These are phyloP conservation scores for Thalassarche chlororhynchos DNA, from an alignment of 2,113 vertebrate species.

Conservation along the genomic window DNA sequence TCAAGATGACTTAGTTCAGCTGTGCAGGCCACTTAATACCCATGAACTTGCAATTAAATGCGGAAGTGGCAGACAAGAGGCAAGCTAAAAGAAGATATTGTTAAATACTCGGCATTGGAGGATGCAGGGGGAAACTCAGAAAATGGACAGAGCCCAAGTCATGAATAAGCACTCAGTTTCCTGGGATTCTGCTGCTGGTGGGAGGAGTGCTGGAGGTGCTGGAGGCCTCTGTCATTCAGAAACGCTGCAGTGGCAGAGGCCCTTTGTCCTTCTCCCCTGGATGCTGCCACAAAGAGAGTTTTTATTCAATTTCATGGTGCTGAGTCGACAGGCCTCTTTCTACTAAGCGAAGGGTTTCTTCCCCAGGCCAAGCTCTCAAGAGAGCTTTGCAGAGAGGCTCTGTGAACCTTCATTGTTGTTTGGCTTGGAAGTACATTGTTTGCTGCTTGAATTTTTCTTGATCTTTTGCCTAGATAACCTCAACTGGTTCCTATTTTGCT, in stretches of 20 bases:
- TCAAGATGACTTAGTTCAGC: slow-evolving; percentile 73
- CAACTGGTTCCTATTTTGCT: slow-evolving; percentile 26
- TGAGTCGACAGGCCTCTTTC: slow-evolving; percentile 74
- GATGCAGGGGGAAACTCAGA: slow-evolving; percentile 57
- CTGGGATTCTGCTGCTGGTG: slow-evolving; percentile 62
- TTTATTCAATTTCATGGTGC: slow-evolving; percentile 86
- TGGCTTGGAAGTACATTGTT: slow-evolving; percentile 54
- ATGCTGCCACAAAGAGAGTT: slow-evolving; percentile 83
- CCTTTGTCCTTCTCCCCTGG: slow-evolving; percentile 85
- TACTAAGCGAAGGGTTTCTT: not conserved
- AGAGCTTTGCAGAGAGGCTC: slow-evolving; percentile 55
- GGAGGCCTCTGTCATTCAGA: slow-evolving; percentile 76
- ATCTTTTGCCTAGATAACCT: slow-evolving; percentile 61
- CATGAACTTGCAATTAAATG: slow-evolving; percentile 87
- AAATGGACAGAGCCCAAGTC: slow-evolving; percentile 76
- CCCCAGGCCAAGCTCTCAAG: slow-evolving; percentile 52
- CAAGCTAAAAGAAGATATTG: slow-evolving; percentile 86
- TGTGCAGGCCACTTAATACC: slow-evolving; percentile 84
- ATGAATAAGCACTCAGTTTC: slow-evolving; percentile 79
- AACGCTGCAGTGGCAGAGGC: slow-evolving; percentile 71
- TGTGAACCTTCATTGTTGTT: slow-evolving; percentile 48
- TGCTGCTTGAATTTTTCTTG: slow-evolving; percentile 65
- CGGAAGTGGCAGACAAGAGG: slow-evolving; percentile 85
- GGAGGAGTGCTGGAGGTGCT: slow-evolving; percentile 60
- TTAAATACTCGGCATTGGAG: slow-evolving; percentile 61